Evolutionary conservation across 2,113 vertebrate genomes (phyloP), one percentile per base, ranked within the genome.

Genomic region (Bujurquina vittata): DNA sequence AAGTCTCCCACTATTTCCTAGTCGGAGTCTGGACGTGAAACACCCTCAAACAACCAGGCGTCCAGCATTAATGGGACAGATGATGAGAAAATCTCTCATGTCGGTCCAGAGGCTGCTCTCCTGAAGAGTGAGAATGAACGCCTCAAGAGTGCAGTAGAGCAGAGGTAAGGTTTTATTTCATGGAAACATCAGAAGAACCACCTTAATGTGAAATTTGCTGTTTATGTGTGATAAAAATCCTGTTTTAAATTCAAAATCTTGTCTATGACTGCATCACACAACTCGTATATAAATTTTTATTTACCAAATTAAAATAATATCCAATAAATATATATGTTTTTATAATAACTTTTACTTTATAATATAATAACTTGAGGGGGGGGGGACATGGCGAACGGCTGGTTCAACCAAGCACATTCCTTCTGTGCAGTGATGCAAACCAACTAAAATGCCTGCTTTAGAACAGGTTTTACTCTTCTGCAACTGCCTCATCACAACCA

Each of bases 1-100:
- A 40, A 49, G 20, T 84, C 11, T 58, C 37, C 49, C 31, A 26
- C 12, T 58, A 22, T 77, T 9, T 18, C 55, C 40, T 22, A 84
- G 55, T 93, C 95, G 97, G 97, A 97, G 88, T 96, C 96, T 31
- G 97, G 96, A 67, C 93, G 95, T 22, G 97, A 98, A 85, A 98
- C 96, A 4, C 96, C 96, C 0, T 95, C 95, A 69, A 93, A 95
- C 58, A 95, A 96, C 81, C 96, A 97, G 94, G 96, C 97, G 0
- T 97, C 98, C 63, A 99, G 97, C n/a, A 93, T 99, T 56, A 99
- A 99, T 0, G 98, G 98, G 35, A 99, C 98, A 0, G 97, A 99
- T 0, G 98, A 99, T 15, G 98, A 99, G 85, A 99, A 99, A 81
- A 97, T 97, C 37, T 98, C 94, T 0, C 95, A 97, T 0, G 94